Evolutionary conservation across 2,113 vertebrate genomes (phyloP).

Genomic region (Tylochromis polylepis): DNA sequence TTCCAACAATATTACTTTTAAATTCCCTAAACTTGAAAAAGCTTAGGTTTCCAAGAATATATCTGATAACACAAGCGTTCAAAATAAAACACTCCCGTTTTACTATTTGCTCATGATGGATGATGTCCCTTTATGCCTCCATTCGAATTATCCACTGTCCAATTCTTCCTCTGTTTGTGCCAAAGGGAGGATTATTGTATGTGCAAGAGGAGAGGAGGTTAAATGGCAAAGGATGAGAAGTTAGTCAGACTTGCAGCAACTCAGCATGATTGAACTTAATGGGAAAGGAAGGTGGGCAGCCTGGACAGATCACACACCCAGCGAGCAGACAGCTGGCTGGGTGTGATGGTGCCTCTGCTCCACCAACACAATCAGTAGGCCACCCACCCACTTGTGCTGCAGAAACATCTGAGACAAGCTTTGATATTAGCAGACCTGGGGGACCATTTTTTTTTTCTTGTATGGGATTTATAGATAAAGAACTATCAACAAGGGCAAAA

Average conservation of each 20-base stretch:
- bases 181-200: slow-evolving; percentile 6
- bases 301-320: slow-evolving; percentile 34
- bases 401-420: slow-evolving; percentile 9
- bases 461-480: background rate
- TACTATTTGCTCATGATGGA: background rate
- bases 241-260: slow-evolving; percentile 15
- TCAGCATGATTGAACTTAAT: slow-evolving; percentile 54
- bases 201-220: slow-evolving; percentile 4
- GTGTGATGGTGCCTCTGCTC: slow-evolving; percentile 7
- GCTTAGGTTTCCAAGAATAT: background rate
- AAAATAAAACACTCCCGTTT: background rate
- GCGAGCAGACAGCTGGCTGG: slow-evolving; percentile 8
- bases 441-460: background rate
- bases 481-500: background rate
- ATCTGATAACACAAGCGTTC: background rate
- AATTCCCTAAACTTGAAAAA: background rate
- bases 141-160: background rate
- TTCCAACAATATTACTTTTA: slow-evolving; percentile 27
- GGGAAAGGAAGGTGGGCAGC: slow-evolving; percentile 41
- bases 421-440: background rate
- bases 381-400: background rate
- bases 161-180: background rate
- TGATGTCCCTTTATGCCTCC: background rate
- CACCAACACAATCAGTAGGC: slow-evolving; percentile 21
- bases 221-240: slow-evolving; percentile 24